A percentile compares a stretch with the other conserved stretches of the same genome.
Evolutionary conservation across 1,140 invertebrate genomes (phyloP).

Genomic region (Scaptodrosophila lebanonensis): DNA sequence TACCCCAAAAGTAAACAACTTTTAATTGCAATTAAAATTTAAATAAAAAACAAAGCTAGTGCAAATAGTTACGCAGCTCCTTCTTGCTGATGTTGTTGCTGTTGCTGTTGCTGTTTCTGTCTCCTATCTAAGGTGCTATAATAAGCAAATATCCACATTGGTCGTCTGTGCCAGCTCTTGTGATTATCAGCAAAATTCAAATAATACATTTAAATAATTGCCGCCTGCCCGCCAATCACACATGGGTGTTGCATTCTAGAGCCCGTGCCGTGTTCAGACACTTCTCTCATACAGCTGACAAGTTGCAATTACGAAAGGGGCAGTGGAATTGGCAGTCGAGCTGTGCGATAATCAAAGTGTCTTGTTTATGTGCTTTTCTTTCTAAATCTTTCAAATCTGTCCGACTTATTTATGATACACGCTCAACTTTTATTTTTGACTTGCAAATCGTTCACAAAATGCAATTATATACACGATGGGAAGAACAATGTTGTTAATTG

Average conservation of each 20-base stretch:
- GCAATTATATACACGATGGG: conserved; percentile 27
- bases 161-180: conserved; percentile 19
- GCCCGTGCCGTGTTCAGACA: conserved; percentile 23
- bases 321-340: neutral
- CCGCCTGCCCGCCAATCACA: neutral
- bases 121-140: conserved; percentile 14
- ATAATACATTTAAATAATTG: conserved; percentile 40
- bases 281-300: conserved; percentile 6
- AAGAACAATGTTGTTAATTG: conserved; percentile 15
- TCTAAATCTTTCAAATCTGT: too few relatives aligned
- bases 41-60: neutral
- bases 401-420: conserved; percentile 29
- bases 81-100: neutral
- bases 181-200: conserved; percentile 38
- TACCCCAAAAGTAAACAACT: conserved; percentile 29
- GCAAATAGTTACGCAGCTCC: too few relatives aligned
- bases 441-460: conserved; percentile 15
- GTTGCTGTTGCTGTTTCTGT: conserved; percentile 11
- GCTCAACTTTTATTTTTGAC: neutral
- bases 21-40: conserved; percentile 21
- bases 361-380: neutral
- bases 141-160: conserved; percentile 10
- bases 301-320: conserved; percentile 20
- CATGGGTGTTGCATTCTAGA: too few relatives aligned
- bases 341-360: conserved; percentile 23